These are phyloP conservation scores for Amphibalanus amphitrite DNA, from an alignment of 1,140 invertebrate species.

Conservation along the genomic window DNA sequence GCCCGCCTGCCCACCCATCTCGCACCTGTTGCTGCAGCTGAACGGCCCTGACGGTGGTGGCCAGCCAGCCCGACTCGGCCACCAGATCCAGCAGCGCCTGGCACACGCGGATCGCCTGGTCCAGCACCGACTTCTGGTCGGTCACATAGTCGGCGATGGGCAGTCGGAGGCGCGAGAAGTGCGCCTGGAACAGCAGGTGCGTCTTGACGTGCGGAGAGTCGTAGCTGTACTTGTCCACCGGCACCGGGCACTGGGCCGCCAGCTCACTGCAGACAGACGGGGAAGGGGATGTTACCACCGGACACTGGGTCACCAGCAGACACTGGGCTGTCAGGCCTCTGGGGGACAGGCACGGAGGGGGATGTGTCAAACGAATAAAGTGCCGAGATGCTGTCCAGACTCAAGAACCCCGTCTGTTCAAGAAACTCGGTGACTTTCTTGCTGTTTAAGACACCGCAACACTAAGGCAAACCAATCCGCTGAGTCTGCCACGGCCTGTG, in stretches of 20 bases:
- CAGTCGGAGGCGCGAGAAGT: constrained; percentile 59
- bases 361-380: too few species aligned
- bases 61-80: constrained; percentile 75
- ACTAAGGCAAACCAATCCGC: too few species aligned
- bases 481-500: too few species aligned
- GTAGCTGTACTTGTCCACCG: constrained; percentile 48
- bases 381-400: too few species aligned
- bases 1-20: too few species aligned
- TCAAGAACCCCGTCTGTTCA: too few species aligned
- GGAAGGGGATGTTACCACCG: too few species aligned
- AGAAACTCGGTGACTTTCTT: too few species aligned
- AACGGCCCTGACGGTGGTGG: constrained; percentile 45
- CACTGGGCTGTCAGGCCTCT: too few species aligned
- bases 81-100: constrained; percentile 89
- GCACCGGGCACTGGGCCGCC: constrained; percentile 52
- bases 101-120: constrained; percentile 84
- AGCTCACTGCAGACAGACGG: constrained; percentile 37
- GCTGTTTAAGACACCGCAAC: too few species aligned
- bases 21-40: neutral
- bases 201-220: constrained; percentile 90
- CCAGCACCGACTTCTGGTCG: constrained; percentile 89
- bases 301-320: too few species aligned
- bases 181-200: constrained; percentile 80
- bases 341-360: too few species aligned
- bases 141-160: constrained; percentile 89